phyloP scores from a whole-genome alignment of 2,113 vertebrate genomes.

The Serilophus lunatus region DNA sequence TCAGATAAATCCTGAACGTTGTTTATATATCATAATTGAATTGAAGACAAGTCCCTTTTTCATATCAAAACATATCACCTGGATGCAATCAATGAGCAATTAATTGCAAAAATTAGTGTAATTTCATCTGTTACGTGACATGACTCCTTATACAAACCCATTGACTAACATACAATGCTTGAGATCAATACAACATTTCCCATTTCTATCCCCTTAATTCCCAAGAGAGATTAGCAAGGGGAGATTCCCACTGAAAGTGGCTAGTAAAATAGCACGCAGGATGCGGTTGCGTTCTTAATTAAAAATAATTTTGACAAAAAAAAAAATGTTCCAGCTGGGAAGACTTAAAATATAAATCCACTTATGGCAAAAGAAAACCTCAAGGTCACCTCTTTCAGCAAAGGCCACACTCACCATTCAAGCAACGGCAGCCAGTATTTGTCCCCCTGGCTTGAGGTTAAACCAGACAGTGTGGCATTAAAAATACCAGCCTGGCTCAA shows the following conservation, averaged over 20 bases:
- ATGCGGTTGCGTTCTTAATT: neutral
- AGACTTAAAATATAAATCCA: neutral
- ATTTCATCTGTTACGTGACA: neutral
- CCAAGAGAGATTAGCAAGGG: neutral
- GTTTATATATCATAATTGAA: neutral
- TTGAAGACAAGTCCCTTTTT: neutral
- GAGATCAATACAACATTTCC: neutral
- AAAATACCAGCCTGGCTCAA: neutral
- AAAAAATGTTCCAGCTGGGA: neutral
- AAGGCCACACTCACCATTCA: neutral
- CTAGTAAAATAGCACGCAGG: neutral
- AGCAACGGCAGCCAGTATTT: neutral
- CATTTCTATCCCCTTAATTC: neutral
- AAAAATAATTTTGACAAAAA: neutral
- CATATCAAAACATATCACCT: neutral
- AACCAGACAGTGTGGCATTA: neutral
- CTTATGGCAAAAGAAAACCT: neutral
- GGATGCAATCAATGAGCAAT: neutral
- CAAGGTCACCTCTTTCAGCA: neutral
- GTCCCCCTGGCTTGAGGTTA: neutral
- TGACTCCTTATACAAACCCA: neutral
- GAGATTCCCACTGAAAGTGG: neutral
- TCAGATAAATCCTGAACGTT: neutral
- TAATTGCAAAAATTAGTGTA: neutral
- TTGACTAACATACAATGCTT: neutral